Evolutionary conservation across 2,113 vertebrate genomes (phyloP), one percentile per base, ranked within the genome.

Genomic region (Rhodinocichla rosea): DNA sequence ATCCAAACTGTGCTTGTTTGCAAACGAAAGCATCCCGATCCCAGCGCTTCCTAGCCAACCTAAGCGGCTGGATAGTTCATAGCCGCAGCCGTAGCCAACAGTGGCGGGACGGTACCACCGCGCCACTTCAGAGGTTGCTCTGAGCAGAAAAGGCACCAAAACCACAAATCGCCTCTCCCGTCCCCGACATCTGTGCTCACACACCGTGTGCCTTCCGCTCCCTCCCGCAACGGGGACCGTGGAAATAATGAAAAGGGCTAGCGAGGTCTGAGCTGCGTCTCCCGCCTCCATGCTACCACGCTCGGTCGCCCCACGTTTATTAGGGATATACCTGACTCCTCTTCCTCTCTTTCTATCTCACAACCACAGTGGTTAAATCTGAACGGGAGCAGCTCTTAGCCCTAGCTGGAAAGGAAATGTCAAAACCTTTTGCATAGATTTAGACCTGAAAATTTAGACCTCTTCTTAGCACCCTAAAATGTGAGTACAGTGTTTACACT

Each of bases 351-450:
- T 95, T 90, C 64, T 68, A 23, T 75, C 83, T 87, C 69, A 39
- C 39, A 90, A 84, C 65, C 76, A 56, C 85, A 89, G 35, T 37
- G 35, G 68, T 15, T 78, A 69, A 87, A 83, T 60, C 33, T 76
- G 76, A 84, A 84, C 5, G n/a, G 69, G 76, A 94, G 69, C 69
- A 76, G 92, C 92, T 90, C 47, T 28, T 89, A 63, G 16, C 83
- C 39, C 90, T 78, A 92, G 40, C 56, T 44, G 65, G 69, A 71
- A 81, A 81, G 49, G 90, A 90, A 45, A 40, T 82, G 57, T 93
- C 62, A 93, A 95, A 93, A 93, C 90, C 88, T 90, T 90, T 94
- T 96, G 92, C 83, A 42, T n/a, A 91, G 73, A 78, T 70, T 78
- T 81, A 94, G 73, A 53, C 57, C 37, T 70, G 69, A 84, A 83